These are phyloP conservation scores for Cephus nigrinus DNA, from an alignment of 2,888 invertebrate species.

Conservation along the genomic window DNA sequence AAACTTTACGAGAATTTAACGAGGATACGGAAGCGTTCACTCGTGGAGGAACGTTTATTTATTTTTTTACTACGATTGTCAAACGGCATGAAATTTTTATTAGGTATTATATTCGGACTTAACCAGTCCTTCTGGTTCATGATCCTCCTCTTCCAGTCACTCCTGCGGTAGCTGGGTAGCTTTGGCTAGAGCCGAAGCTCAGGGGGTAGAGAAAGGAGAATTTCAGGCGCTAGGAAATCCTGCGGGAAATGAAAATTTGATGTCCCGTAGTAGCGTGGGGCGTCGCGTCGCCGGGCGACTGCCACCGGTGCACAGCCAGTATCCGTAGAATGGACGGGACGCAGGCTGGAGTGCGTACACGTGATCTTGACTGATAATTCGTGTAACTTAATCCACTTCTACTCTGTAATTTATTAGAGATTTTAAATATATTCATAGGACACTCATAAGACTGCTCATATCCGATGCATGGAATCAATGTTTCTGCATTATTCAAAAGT, in stretches of 20 bases:
- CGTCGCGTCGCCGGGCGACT: background rate
- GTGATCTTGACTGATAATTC: slow-evolving; percentile 13
- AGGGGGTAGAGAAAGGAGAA: background rate
- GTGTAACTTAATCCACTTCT: slow-evolving; percentile 11
- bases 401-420: background rate
- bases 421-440: background rate
- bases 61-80: background rate
- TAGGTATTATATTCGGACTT: background rate
- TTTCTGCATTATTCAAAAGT: slow-evolving; percentile 52
- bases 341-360: background rate
- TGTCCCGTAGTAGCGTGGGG: background rate
- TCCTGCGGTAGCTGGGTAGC: background rate
- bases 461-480: slow-evolving; percentile 49
- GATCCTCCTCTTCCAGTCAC: background rate
- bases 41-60: background rate
- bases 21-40: background rate
- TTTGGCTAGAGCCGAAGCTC: background rate
- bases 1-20: background rate
- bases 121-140: background rate
- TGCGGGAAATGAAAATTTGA: background rate
- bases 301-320: background rate
- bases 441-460: slow-evolving; percentile 22
- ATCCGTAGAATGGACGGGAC: too few species aligned
- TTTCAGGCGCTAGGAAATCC: background rate
- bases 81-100: background rate